Evolutionary conservation across 1,140 invertebrate genomes (phyloP).

Genomic region (Centruroides sculpturatus): DNA sequence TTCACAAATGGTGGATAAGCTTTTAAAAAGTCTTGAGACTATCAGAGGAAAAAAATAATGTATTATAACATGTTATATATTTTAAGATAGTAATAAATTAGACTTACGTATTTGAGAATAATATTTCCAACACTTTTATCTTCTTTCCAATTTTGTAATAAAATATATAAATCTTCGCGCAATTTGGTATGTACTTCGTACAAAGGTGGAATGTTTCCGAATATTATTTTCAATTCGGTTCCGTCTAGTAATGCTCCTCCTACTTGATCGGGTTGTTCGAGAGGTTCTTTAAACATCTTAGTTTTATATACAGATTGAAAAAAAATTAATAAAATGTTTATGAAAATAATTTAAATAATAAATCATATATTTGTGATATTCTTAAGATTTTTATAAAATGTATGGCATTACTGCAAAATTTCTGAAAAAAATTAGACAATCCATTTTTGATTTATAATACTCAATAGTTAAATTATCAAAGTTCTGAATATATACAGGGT

Average conservation of each 20-base stretch:
- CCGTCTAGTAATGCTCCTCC: slow-evolving; percentile 64
- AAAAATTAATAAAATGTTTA: too few species aligned
- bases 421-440: too few species aligned
- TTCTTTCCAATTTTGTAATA: slow-evolving; percentile 57
- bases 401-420: too few species aligned
- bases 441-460: too few species aligned
- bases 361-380: too few species aligned
- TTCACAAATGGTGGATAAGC: slow-evolving; percentile 96
- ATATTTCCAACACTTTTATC: slow-evolving; percentile 73
- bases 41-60: slow-evolving; percentile 5
- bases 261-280: slow-evolving; percentile 68
- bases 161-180: slow-evolving; percentile 54
- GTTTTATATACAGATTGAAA: too few species aligned
- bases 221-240: slow-evolving; percentile 88
- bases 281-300: slow-evolving; percentile 80
- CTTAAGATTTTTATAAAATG: too few species aligned
- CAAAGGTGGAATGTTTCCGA: slow-evolving; percentile 88
- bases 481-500: too few species aligned
- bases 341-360: too few species aligned
- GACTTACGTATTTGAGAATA: slow-evolving; percentile 60
- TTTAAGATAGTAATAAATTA: too few species aligned
- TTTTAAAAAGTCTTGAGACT: slow-evolving; percentile 52
- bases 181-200: slow-evolving; percentile 79
- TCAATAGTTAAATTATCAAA: too few species aligned
- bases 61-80: slow-evolving; percentile 1